Evolutionary conservation across 2,113 vertebrate species (phyloP).

Genomic region (Hiodon alosoides): DNA sequence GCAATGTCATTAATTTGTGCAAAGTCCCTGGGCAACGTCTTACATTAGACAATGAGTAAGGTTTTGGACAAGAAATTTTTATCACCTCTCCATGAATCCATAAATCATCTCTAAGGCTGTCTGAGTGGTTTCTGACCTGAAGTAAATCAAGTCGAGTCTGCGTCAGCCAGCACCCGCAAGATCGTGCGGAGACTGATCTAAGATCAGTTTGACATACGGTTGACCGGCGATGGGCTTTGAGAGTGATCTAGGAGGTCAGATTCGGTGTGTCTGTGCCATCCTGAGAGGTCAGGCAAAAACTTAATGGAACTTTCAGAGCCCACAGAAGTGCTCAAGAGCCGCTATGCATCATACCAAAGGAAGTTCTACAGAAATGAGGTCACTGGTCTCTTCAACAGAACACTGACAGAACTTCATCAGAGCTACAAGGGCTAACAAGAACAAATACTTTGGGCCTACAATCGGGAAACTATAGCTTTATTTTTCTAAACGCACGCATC

Average conservation of each 20-base stretch:
- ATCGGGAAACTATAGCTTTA: too few relatives aligned
- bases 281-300: not conserved
- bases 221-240: slow-evolving; percentile 7
- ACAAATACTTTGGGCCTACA: too few relatives aligned
- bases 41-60: slow-evolving; percentile 11
- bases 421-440: too few relatives aligned
- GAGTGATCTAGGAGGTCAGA: not conserved
- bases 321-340: not conserved
- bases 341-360: not conserved
- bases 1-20: not conserved
- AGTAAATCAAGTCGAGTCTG: slow-evolving; percentile 13
- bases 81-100: slow-evolving; percentile 10
- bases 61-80: slow-evolving; percentile 4
- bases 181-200: slow-evolving; percentile 2
- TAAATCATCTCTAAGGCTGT: slow-evolving; percentile 11
- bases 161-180: not conserved
- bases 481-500: too few relatives aligned
- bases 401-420: too few relatives aligned
- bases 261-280: not conserved
- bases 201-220: not conserved
- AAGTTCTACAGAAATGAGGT: not conserved
- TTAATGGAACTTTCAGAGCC: not conserved
- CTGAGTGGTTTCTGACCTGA: not conserved
- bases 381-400: too few relatives aligned
- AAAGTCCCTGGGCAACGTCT: not conserved